A percentile compares a stretch with the other conserved stretches of the same genome.
phyloP scores from a whole-genome alignment of 2,888 invertebrate species.

The Eustalomyia histrio region DNA sequence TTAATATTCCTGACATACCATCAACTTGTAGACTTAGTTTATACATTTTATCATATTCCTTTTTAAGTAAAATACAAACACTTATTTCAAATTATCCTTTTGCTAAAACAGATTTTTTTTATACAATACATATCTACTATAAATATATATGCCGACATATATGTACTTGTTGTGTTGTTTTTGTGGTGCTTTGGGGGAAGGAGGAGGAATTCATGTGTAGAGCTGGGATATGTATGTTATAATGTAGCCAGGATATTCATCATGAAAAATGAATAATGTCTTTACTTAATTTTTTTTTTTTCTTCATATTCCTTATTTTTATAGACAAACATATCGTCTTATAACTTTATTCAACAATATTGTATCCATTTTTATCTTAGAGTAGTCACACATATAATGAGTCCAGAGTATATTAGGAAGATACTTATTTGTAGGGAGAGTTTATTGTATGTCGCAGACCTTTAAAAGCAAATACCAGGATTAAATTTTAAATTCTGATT shows the following conservation, averaged over 20 bases:
- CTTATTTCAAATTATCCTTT: slow-evolving; percentile 43
- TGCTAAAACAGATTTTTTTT: slow-evolving; percentile 26
- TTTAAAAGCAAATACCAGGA: too few relatives aligned
- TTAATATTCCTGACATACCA: slow-evolving; percentile 44
- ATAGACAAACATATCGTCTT: slow-evolving; percentile 17
- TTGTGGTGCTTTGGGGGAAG: too few relatives aligned
- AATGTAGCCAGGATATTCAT: slow-evolving; percentile 75
- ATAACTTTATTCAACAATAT: slow-evolving; percentile 8
- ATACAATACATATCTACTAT: too few relatives aligned
- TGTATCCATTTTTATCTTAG: not conserved
- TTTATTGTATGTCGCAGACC: too few relatives aligned
- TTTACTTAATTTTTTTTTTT: slow-evolving; percentile 76
- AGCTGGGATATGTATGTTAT: not conserved
- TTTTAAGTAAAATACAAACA: slow-evolving; percentile 7
- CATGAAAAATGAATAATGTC: slow-evolving; percentile 79
- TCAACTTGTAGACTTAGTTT: slow-evolving; percentile 39
- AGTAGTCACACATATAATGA: not conserved
- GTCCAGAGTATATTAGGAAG: too few relatives aligned
- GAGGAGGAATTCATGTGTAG: not conserved
- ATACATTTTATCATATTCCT: slow-evolving; percentile 26
- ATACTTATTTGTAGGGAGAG: too few relatives aligned
- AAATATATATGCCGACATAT: slow-evolving; percentile 19
- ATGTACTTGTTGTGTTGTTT: not conserved
- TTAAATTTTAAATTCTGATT: too few relatives aligned
- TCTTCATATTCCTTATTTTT: slow-evolving; percentile 30